Base-by-base conservation (phyloP, 2,888 invertebrate species). In the Fabriciana adippe region DNA sequence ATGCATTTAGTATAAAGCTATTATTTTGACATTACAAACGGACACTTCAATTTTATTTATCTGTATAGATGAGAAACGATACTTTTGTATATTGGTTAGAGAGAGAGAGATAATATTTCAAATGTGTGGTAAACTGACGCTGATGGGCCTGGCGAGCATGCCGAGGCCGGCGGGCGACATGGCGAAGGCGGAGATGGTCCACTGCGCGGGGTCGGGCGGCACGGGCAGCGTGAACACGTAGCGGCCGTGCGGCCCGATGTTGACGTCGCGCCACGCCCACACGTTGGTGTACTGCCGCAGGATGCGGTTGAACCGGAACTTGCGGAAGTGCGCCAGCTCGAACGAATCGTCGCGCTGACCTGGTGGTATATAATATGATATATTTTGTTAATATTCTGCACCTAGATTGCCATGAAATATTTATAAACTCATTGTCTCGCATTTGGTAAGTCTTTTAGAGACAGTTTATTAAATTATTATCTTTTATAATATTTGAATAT, bases 251-350 rank as follows among this genome's bases (percentile, higher is more conserved):
- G 98, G 97, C 0, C 97, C 98, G 80, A 98, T 97, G 86, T 98
- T 98, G 63, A 97, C 95, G 88, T 98, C 98, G 72, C 96, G 95
- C 99, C 99, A 99, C 64, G 98, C 89, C 99, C 99, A 99, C 67
- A 97, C 96, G 87, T 98, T 98, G 79, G 98, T 97, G 87, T 98
- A 99, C 82, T 98, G 97, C 0, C 98, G 94, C 81, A 97, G 96
- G 69, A 98, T 95, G 69, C 97, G 94, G 88, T 97, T 98, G 85
- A 97, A 97, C 3, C 98, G 94, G 88, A 95, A 95, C 84, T 97
- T 96, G 73, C 97, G 93, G 93, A 97, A 98, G 77, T 95, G 91
- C 0, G 93, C 80, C 73, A 97, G 84, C 72, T 96, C 96, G 8
- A 96, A 96, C 50, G 92, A 93, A 75, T 95, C 95, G 70, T 94